Conservation (phyloP, 2,888 invertebrate genomes). For the Diaperis boleti region DNA sequence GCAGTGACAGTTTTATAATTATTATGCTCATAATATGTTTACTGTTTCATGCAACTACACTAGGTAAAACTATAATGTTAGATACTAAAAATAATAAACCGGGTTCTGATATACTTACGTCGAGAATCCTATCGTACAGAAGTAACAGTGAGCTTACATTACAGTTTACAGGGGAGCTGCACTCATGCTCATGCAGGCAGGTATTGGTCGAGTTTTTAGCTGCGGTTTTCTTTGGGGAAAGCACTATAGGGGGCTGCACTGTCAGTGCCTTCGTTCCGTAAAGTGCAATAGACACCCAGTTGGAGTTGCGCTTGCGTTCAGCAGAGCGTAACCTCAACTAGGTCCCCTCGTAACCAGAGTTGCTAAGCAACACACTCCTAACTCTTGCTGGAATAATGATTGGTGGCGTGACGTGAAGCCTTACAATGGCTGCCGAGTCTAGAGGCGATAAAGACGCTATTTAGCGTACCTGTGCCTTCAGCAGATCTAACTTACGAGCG, state of each 20-base stretch:
- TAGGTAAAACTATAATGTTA: too few species aligned
- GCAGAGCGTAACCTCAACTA: constrained; percentile 51
- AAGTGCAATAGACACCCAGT: constrained; percentile 34
- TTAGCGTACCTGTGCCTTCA: constrained; percentile 51
- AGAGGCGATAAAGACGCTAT: constrained; percentile 62
- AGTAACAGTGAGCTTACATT: too few species aligned
- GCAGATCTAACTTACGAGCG: constrained; percentile 37
- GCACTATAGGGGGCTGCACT: constrained; percentile 2
- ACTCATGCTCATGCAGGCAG: too few species aligned
- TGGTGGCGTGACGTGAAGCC: constrained; percentile 65
- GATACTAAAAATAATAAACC: too few species aligned
- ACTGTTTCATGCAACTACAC: too few species aligned
- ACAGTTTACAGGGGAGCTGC: too few species aligned
- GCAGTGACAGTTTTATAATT: too few species aligned
- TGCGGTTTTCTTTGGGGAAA: constrained; percentile 4
- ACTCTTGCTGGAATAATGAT: constrained; percentile 67
- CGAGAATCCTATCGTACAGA: too few species aligned
- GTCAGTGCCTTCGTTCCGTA: constrained; percentile 12
- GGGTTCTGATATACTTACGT: too few species aligned
- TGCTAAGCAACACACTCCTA: constrained; percentile 66
- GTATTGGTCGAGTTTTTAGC: too few species aligned
- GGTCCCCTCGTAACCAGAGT: constrained; percentile 52
- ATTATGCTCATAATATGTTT: too few species aligned
- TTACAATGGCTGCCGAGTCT: constrained; percentile 66
- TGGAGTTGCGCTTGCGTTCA: constrained; percentile 58